A percentile compares a stretch with the other conserved stretches of the same genome.
phyloP scores from a whole-genome alignment of 1,140 invertebrate genomes.

The Dendroctonus ponderosae region DNA sequence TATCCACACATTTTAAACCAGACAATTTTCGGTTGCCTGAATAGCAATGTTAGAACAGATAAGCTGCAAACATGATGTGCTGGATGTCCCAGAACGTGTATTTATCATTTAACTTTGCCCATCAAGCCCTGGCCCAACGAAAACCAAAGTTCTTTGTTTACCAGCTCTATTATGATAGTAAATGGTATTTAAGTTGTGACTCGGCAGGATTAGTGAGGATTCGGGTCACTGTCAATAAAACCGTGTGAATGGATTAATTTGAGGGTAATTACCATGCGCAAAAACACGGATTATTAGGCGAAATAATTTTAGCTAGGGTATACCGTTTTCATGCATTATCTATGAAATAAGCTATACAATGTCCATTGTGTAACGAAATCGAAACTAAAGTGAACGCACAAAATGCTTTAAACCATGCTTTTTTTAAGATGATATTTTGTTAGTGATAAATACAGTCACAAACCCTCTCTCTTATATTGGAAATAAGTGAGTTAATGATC shows the following conservation, averaged over 20 bases:
- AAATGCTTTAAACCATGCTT: no score
- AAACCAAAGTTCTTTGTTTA: constrained; percentile 5
- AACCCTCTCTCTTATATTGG: no score
- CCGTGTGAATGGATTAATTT: neutral
- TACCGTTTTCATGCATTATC: no score
- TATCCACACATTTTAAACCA: no score
- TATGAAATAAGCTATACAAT: no score
- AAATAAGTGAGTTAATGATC: no score
- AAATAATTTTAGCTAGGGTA: no score
- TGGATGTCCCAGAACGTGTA: neutral
- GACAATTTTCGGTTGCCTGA: no score
- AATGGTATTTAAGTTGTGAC: neutral
- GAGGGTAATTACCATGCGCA: neutral
- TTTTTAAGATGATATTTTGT: no score
- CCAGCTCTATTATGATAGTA: constrained; percentile 2
- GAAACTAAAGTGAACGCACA: no score
- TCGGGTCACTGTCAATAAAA: neutral
- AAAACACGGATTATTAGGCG: neutral
- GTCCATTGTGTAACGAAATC: no score
- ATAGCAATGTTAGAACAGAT: constrained; percentile 7
- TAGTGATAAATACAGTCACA: no score
- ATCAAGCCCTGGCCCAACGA: neutral
- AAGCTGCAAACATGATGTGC: constrained; percentile 11
- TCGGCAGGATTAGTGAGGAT: neutral
- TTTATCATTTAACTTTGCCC: constrained; percentile 7